Evolutionary conservation across 2,888 invertebrate genomes (phyloP), one percentile per base, ranked within the genome.

Genomic region (Meta bourneti): DNA sequence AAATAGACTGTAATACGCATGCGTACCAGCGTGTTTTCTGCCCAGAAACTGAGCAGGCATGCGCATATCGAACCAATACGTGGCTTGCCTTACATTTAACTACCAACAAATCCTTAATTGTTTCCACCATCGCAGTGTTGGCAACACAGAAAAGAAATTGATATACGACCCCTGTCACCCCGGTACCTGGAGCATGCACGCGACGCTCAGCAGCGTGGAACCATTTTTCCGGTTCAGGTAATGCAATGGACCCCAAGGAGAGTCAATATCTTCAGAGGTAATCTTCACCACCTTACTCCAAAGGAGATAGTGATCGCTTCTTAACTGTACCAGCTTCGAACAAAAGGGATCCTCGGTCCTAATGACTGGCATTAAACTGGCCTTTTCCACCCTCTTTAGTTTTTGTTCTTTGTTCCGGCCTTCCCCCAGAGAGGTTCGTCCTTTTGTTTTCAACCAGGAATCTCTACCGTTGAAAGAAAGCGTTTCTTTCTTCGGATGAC

Each of bases 151-250:
- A 61, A 61, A 61, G 69, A 34, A 48, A 54, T 69, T n/a, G 61
- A 16, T 77, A 19, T 71, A 88, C 79, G 51, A 74, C 49, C 79
- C 90, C 54, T 51, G 72, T 61, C 80, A n/a, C 20, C 51, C 19
- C 51, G 4, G 34, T 34, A 61, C 51, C n/a, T 49, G 34, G 11
- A 70, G n/a, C 69, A 11, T 20, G 78, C 92, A 92, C 92, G 92
- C 92, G 92, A 92, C 89, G 80, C 71, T 89, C 92, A 89, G 81
- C 75, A 89, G 92, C 77, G 81, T 86, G 92, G 92, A 92, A 92
- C 92, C 85, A 69, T 89, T 89, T 92, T 92, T 89, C 89, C 92
- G 92, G 89, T 92, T 89, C 89, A 89, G 51, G 70, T 83, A 71
- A 20, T 77, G 88, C 92, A 81, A 84, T 71, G 61, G 71, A 88